Evolutionary conservation across 2,113 vertebrate genomes (phyloP).

Genomic region (Platysternon megacephalum): DNA sequence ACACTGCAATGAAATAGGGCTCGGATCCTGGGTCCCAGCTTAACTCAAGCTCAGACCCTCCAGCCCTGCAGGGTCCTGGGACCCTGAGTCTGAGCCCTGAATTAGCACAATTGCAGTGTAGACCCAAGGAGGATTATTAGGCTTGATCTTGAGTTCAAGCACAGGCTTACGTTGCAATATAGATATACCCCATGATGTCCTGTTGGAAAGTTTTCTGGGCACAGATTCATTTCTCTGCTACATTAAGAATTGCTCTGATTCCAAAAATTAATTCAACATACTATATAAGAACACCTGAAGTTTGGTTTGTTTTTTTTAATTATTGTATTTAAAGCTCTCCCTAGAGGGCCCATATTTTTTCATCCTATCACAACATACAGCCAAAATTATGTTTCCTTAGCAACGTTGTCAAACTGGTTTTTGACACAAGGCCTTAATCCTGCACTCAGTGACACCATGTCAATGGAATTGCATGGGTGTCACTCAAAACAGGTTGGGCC

Average conservation of each 20-base stretch:
- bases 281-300: not conserved
- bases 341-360: not conserved
- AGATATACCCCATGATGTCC: not conserved
- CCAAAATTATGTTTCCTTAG: not conserved
- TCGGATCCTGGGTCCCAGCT: not conserved
- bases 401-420: not conserved
- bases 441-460: not conserved
- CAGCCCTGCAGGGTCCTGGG: not conserved
- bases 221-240: not conserved
- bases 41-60: not conserved
- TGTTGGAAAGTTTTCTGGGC: not conserved
- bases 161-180: not conserved
- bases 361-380: not conserved
- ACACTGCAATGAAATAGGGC: not conserved
- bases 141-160: not conserved
- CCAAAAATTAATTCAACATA: not conserved
- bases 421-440: not conserved
- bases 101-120: not conserved
- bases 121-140: not conserved
- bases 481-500: accelerated
- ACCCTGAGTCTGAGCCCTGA: no score
- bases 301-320: not conserved
- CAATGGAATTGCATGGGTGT: not conserved
- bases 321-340: not conserved
- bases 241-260: not conserved